Evolutionary conservation across 2,113 vertebrate genomes (phyloP).

Genomic region (Desmodus rotundus): DNA sequence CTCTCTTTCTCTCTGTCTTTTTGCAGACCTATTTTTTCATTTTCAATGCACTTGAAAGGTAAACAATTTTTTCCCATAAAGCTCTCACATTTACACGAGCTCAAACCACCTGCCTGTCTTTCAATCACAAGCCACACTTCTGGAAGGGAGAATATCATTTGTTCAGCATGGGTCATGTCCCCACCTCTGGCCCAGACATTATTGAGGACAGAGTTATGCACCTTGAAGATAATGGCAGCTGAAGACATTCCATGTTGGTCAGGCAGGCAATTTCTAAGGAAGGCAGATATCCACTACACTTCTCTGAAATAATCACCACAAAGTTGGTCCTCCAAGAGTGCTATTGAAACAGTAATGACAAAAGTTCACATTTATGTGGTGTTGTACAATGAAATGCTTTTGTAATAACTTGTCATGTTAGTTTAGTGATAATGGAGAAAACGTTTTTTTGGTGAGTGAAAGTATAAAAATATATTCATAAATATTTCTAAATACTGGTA

Average conservation of each 20-base stretch:
- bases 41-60: background rate
- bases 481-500: background rate
- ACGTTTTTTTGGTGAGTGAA: too few species aligned
- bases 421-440: background rate
- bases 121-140: background rate
- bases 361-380: background rate
- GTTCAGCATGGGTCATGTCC: background rate
- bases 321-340: background rate
- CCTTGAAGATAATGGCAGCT: background rate
- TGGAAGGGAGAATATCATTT: background rate
- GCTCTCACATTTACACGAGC: background rate
- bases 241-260: background rate
- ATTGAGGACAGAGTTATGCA: background rate
- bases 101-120: background rate
- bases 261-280: background rate
- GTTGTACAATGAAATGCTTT: background rate
- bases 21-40: background rate
- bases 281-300: background rate
- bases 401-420: background rate
- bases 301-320: background rate
- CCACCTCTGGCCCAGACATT: background rate
- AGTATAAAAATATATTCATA: background rate
- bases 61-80: background rate
- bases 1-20: background rate
- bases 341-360: background rate